phyloP scores from a whole-genome alignment of 1,140 invertebrate species.

The Ips nitidus region DNA sequence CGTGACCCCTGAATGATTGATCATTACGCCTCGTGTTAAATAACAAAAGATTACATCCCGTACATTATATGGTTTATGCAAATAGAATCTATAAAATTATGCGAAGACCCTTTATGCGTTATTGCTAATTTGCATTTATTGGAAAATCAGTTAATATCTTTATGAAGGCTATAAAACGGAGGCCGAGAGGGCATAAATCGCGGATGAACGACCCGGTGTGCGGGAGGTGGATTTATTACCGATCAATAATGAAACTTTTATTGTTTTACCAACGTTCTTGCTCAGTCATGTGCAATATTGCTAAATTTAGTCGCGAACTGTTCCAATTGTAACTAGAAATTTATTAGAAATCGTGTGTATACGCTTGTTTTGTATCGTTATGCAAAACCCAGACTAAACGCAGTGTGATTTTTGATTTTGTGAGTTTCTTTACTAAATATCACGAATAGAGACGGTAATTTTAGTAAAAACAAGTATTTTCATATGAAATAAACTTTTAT shows the following conservation, averaged over 20 bases:
- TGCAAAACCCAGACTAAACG: too few species aligned
- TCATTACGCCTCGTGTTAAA: conserved; percentile 33
- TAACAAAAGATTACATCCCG: conserved; percentile 38
- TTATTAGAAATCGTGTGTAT: neutral
- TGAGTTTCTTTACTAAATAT: too few species aligned
- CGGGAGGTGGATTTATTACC: conserved; percentile 26
- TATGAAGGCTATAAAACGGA: conserved; percentile 30
- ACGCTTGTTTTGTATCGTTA: too few species aligned
- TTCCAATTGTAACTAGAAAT: neutral
- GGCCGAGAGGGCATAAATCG: conserved; percentile 19
- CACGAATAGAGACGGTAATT: too few species aligned
- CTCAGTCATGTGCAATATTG: conserved; percentile 1
- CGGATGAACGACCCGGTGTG: conserved; percentile 22
- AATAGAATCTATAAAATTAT: conserved; percentile 36
- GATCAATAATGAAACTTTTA: conserved; percentile 29
- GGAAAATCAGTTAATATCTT: conserved; percentile 39
- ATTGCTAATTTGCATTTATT: conserved; percentile 43
- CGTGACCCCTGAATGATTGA: conserved; percentile 39
- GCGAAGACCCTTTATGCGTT: conserved; percentile 30
- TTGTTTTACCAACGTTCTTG: conserved; percentile 21
- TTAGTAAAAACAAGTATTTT: too few species aligned
- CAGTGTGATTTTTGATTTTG: too few species aligned
- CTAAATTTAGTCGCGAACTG: neutral
- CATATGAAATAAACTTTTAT: too few species aligned
- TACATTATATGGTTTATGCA: conserved; percentile 31